Conservation (phyloP, 2,888 invertebrate genomes). For the Caenorhabditis afra region DNA sequence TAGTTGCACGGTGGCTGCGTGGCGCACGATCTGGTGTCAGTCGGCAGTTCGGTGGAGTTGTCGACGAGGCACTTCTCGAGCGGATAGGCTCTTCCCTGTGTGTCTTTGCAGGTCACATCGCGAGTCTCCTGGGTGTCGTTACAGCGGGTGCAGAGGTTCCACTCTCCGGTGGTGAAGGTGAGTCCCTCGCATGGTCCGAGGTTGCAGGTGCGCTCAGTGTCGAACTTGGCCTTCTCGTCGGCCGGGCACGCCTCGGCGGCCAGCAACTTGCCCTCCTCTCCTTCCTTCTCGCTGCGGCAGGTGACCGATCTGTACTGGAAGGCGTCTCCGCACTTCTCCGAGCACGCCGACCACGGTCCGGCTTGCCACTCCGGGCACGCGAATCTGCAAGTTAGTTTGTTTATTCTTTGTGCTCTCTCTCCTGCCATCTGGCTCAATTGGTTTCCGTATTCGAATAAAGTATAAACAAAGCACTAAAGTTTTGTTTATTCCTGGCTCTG, state of each 20-base stretch:
- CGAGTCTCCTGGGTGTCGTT: conserved; percentile 81
- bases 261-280: conserved; percentile 86
- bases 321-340: conserved; percentile 86
- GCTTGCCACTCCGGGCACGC: conserved; percentile 91
- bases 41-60: conserved; percentile 83
- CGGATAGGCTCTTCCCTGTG: conserved; percentile 76
- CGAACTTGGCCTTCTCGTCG: conserved; percentile 74
- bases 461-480: conserved; percentile 33
- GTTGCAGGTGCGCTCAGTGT: conserved; percentile 80
- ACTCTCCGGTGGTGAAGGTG: conserved; percentile 91
- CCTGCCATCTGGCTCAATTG: conserved; percentile 32
- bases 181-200: conserved; percentile 90
- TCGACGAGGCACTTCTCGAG: conserved; percentile 79
- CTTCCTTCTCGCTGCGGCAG: conserved; percentile 79
- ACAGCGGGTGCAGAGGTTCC: conserved; percentile 85
- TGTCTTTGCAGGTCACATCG: conserved; percentile 80
- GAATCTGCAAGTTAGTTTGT: conserved; percentile 79
- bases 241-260: conserved; percentile 83
- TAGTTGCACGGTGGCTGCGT: conserved; percentile 85
- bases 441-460: background rate
- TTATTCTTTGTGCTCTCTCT: conserved; percentile 18
- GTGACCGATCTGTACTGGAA: conserved; percentile 81
- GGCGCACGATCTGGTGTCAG: conserved; percentile 82
- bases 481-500: conserved; percentile 25
- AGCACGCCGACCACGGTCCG: conserved; percentile 93